Evolutionary conservation across 2,113 vertebrate genomes (phyloP), one percentile per base, ranked within the genome.

Genomic region (Planiliza haematocheilus): DNA sequence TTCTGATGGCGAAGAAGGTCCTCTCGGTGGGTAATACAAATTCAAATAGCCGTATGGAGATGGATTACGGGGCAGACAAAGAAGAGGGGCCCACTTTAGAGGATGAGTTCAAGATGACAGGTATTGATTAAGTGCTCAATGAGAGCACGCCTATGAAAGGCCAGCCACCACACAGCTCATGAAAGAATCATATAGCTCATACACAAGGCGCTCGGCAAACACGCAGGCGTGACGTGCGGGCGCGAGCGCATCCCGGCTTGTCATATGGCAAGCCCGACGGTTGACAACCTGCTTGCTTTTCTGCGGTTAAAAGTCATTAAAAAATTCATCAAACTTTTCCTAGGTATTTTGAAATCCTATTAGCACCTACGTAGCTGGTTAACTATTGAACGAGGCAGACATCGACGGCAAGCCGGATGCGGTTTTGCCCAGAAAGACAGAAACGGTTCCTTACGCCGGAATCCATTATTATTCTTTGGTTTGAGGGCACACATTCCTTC

Each of bases 121-220:
- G 64, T 94, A 93, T 93, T 91, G 93, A 93, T 92, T 89, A 87
- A 88, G 74, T 90, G 91, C 87, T 92, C 85, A 89, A 84, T 82
- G 86, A 88, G 86, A 76, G 75, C 82, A 56, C n/a, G 70, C 62
- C 68, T 82, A 65, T 75, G 80, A 91, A 91, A 90, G 81, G 78
- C 86, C 81, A 79, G 77, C 81, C 79, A 81, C 83, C 85, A 70
- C 77, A 72, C 70, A 81, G 85, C 90, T 90, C 81, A 91, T 91
- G 84, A 93, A 92, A 90, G 84, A 90, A 90, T 90, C 85, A 88
- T 87, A 82, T 37, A 73, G 68, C 77, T 86, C 71, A 66, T 66
- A 77, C 64, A 70, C 60, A 49, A 82, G 76, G 59, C 60, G 58
- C 68, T 87, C 64, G 9, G 85, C 80, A 86, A 84, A 89, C 85